A percentile compares a stretch with the other conserved stretches of the same genome.
Evolutionary conservation across 2,888 invertebrate species (phyloP).

Genomic region (Drepana falcataria): DNA sequence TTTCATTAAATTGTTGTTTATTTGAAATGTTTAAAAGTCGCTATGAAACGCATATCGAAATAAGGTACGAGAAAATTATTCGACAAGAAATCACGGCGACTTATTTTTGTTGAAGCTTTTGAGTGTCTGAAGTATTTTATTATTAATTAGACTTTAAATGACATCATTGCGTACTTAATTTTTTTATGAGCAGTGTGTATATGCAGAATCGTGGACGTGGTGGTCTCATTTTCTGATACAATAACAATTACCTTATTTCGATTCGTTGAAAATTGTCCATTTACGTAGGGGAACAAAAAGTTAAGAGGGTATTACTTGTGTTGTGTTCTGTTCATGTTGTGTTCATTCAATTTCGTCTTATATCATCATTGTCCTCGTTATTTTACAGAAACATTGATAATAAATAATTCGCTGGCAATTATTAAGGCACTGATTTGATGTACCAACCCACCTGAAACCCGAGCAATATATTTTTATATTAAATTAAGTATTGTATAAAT

Average conservation of each 20-base stretch:
- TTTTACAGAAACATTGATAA: conserved; percentile 15
- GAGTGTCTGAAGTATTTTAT: no score
- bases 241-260: not conserved
- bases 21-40: not conserved
- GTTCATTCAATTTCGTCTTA: not conserved
- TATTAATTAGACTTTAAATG: no score
- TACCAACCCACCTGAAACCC: conserved; percentile 72
- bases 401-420: conserved; percentile 37
- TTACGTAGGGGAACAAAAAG: not conserved
- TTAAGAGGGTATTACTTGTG: not conserved
- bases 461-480: conserved; percentile 78
- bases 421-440: conserved; percentile 66
- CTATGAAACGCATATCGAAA: not conserved
- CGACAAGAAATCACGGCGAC: no score
- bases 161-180: no score
- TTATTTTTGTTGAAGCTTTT: no score
- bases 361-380: conserved; percentile 4
- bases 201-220: no score
- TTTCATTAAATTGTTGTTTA: not conserved
- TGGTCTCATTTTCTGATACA: no score
- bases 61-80: not conserved
- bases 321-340: no score
- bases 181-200: no score
- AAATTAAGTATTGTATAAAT: conserved; percentile 67
- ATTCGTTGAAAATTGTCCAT: not conserved